phyloP scores from a whole-genome alignment of 2,888 invertebrate species.

The Drosophila hamatofila region DNA sequence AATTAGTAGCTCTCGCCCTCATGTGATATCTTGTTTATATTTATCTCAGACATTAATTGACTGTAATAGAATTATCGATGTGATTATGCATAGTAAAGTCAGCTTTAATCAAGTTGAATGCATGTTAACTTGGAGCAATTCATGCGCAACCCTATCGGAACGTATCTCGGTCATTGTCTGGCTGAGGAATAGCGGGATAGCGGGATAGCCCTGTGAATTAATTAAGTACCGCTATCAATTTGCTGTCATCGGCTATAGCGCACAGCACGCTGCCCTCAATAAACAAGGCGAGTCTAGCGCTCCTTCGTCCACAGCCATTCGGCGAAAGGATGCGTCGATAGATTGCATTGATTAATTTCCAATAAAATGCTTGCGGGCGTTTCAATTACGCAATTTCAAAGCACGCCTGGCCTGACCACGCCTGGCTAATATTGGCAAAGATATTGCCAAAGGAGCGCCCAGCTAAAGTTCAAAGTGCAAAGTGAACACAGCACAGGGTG shows the following conservation, averaged over 20 bases:
- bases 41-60: neutral
- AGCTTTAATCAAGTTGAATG: constrained; percentile 1
- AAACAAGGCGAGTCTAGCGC: constrained; percentile 7
- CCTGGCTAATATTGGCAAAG: constrained; percentile 2
- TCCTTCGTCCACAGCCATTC: constrained; percentile 21
- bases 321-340: constrained; percentile 37
- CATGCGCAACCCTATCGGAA: constrained; percentile 21
- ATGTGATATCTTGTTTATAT: neutral
- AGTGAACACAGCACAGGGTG: too few relatives aligned
- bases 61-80: neutral
- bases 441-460: constrained; percentile 15
- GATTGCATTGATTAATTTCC: constrained; percentile 65
- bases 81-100: neutral
- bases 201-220: too few relatives aligned
- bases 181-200: constrained; percentile 31
- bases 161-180: constrained; percentile 38
- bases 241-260: constrained; percentile 54
- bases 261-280: constrained; percentile 44
- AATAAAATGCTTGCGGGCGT: constrained; percentile 43
- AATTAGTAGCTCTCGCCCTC: neutral
- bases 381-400: constrained; percentile 60
- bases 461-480: constrained; percentile 35
- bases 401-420: constrained; percentile 1
- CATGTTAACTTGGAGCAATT: constrained; percentile 28
- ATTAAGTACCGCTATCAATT: constrained; percentile 71